Evolutionary conservation across 2,113 vertebrate species (phyloP).

Genomic region (Sula dactylatra): DNA sequence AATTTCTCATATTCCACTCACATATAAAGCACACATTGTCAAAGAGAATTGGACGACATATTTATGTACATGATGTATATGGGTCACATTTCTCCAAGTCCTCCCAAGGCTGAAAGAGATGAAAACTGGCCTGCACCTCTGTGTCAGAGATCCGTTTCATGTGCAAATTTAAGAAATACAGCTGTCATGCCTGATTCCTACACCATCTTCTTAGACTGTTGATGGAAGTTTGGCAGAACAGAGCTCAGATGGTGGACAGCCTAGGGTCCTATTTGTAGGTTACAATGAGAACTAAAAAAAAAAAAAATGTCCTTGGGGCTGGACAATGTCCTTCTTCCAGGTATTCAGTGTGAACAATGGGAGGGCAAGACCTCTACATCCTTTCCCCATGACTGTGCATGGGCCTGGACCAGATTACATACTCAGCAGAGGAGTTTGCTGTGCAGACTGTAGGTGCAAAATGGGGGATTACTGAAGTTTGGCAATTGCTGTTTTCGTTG

Average conservation of each 20-base stretch:
- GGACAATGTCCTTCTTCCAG: background rate
- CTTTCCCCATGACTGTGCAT: background rate
- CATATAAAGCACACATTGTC: background rate
- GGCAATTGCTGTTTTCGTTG: background rate
- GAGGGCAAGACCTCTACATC: background rate
- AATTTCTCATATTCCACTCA: background rate
- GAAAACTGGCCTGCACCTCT: background rate
- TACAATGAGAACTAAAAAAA: background rate
- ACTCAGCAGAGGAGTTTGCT: background rate
- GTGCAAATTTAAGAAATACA: background rate
- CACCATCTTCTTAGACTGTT: background rate
- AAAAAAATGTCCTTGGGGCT: background rate
- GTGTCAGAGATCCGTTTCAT: background rate
- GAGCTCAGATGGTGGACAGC: background rate
- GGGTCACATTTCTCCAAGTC: background rate
- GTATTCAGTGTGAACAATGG: background rate
- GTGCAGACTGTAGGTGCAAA: background rate
- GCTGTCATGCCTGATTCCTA: background rate
- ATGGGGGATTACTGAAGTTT: background rate
- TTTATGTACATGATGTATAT: background rate
- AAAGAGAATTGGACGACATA: background rate
- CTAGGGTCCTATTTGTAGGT: background rate
- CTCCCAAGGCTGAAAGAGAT: background rate
- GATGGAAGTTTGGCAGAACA: background rate
- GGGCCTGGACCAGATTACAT: background rate